Evolutionary conservation across 2,888 invertebrate species (phyloP).

Genomic region (Campoletis raptor): DNA sequence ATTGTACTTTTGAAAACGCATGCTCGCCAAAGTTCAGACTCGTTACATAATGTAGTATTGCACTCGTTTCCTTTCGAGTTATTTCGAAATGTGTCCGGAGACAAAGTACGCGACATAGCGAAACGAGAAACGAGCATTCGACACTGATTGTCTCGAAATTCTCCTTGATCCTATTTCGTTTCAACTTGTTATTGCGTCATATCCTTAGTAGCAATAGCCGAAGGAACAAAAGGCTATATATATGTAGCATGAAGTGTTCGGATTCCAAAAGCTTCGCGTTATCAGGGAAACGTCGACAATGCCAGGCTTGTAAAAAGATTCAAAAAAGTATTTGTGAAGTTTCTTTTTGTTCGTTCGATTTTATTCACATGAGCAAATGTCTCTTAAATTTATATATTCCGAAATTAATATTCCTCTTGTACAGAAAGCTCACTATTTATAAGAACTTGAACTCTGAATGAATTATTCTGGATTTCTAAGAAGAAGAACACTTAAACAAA

Average conservation of each 20-base stretch:
- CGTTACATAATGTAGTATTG: slow-evolving; percentile 5
- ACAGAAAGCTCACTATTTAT: not conserved
- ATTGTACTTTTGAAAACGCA: not conserved
- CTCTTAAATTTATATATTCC: not conserved
- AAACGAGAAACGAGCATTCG: slow-evolving; percentile 11
- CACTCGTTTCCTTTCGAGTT: slow-evolving; percentile 1
- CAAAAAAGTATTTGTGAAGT: not conserved
- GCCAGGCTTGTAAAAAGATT: not conserved
- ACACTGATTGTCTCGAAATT: slow-evolving; percentile 18
- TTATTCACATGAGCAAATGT: not conserved
- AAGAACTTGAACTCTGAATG: not conserved
- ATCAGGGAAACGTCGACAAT: not conserved
- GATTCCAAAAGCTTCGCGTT: not conserved
- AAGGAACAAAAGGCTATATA: not conserved
- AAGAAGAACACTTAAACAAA: not conserved
- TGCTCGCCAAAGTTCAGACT: slow-evolving; percentile 4
- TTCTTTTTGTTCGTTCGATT: not conserved
- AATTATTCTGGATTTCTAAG: not conserved
- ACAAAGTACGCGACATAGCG: not conserved
- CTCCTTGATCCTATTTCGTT: slow-evolving; percentile 4
- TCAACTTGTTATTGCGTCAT: slow-evolving; percentile 20
- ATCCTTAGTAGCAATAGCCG: not conserved
- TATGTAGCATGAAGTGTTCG: not conserved
- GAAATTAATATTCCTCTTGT: not conserved
- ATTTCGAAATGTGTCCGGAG: slow-evolving; percentile 4